Percentiles rank a stretch among this genome's conserved stretches.
Conservation (phyloP, 2,888 invertebrate genomes). For the Cephus spinipes region DNA sequence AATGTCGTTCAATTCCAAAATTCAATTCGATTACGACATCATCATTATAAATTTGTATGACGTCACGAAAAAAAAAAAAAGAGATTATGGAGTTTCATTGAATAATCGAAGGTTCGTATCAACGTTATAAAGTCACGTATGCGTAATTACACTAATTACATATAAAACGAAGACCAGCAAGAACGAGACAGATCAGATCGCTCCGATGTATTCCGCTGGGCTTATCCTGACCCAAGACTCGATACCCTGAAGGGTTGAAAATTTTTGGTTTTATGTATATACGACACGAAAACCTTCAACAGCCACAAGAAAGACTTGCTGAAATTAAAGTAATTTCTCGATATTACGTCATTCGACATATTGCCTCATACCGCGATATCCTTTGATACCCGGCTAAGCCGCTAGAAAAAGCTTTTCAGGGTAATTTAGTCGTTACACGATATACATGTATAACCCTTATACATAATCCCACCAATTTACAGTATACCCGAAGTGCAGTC, state of each 20-base stretch:
- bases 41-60: not conserved
- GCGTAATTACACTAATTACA: not conserved
- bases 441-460: no score
- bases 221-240: not conserved
- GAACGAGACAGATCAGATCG: not conserved
- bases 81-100: not conserved
- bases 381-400: not conserved
- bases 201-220: not conserved
- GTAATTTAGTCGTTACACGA: no score
- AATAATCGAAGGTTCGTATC: no score
- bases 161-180: not conserved
- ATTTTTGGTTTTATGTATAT: not conserved
- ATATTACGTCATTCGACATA: not conserved
- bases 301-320: not conserved
- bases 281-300: not conserved
- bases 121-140: not conserved
- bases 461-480: not conserved
- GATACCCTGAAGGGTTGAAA: not conserved
- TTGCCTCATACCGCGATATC: not conserved
- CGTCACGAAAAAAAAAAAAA: not conserved
- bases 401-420: not conserved
- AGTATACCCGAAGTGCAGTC: not conserved
- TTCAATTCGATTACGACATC: not conserved
- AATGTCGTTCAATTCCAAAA: not conserved
- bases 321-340: not conserved